A percentile compares a stretch with the other conserved stretches of the same genome.
These are phyloP conservation scores for Beris morrisii DNA, from an alignment of 2,888 invertebrate species.

Conservation along the genomic window DNA sequence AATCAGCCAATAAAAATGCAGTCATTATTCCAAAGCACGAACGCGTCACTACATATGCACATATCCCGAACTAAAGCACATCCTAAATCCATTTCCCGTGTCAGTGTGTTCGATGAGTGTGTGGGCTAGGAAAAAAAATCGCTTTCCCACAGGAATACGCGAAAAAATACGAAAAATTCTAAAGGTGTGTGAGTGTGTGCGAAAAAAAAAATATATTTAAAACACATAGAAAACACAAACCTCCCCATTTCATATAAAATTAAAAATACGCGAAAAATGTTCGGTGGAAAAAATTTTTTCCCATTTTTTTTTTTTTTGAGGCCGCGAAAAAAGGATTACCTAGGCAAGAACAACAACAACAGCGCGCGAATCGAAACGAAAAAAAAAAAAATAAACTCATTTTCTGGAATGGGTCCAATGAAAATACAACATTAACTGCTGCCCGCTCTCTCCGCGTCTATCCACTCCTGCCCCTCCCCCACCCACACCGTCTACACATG, in stretches of 20 bases:
- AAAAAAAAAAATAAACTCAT: constrained; percentile 23
- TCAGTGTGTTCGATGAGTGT: constrained; percentile 19
- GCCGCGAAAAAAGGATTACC: constrained; percentile 29
- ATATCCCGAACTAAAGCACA: constrained; percentile 34
- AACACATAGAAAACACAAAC: constrained; percentile 17
- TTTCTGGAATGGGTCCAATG: constrained; percentile 31
- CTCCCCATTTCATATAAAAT: constrained; percentile 28
- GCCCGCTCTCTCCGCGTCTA: not conserved
- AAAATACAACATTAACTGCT: constrained; percentile 31
- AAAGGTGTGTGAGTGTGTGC: not conserved
- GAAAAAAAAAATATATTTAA: constrained; percentile 12
- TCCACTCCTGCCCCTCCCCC: not conserved
- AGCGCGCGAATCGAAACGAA: constrained; percentile 4
- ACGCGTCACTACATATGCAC: constrained; percentile 13
- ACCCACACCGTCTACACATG: not conserved
- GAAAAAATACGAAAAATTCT: constrained; percentile 10
- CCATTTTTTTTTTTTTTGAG: constrained; percentile 21
- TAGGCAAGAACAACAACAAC: constrained; percentile 19
- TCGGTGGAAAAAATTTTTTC: constrained; percentile 16
- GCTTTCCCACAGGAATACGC: constrained; percentile 17
- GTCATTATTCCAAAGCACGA: constrained; percentile 49
- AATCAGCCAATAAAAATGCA: constrained; percentile 58
- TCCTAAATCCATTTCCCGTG: constrained; percentile 36
- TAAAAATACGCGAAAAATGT: constrained; percentile 28
- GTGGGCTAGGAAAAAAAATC: constrained; percentile 21